A percentile compares a stretch with the other conserved stretches of the same genome.
Conservation (phyloP, 2,113 vertebrate species). For the Naja naja region DNA sequence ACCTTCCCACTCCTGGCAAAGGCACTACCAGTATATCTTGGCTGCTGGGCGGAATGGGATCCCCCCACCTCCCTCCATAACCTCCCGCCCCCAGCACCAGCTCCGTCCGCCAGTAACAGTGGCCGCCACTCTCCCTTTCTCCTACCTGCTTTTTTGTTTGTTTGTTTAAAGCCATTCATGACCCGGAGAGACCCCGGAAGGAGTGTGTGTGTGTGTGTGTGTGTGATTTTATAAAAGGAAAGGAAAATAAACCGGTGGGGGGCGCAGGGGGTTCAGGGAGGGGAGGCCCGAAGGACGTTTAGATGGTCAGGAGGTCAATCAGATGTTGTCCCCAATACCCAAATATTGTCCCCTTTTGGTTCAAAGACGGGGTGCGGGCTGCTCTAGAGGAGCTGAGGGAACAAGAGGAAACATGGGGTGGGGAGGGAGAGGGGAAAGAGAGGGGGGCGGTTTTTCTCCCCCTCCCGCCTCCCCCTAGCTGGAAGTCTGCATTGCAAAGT, state of each 20-base stretch:
- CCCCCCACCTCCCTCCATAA: not conserved
- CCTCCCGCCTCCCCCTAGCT: not conserved
- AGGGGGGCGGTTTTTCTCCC: no score
- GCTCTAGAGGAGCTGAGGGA: not conserved
- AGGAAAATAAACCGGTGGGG: not conserved
- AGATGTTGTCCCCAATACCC: no score
- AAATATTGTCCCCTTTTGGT: not conserved
- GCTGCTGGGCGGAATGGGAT: not conserved
- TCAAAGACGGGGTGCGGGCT: not conserved
- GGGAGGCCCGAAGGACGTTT: no score
- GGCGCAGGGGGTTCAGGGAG: no score
- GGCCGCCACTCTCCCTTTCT: not conserved
- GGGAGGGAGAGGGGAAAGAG: no score
- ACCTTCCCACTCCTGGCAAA: not conserved
- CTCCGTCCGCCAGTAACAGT: no score
- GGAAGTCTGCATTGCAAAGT: slow-evolving; percentile 29
- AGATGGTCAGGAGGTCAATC: not conserved
- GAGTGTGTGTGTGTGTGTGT: no score
- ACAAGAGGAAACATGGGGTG: no score
- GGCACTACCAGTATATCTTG: not conserved
- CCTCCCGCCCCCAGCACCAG: no score
- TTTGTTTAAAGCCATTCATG: not conserved
- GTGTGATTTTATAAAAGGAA: not conserved
- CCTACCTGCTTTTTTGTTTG: not conserved
- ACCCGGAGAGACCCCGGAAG: not conserved